A percentile compares a stretch with the other conserved stretches of the same genome.
These are phyloP conservation scores for Agapornis roseicollis DNA, from an alignment of 2,113 vertebrate species.

Conservation along the genomic window DNA sequence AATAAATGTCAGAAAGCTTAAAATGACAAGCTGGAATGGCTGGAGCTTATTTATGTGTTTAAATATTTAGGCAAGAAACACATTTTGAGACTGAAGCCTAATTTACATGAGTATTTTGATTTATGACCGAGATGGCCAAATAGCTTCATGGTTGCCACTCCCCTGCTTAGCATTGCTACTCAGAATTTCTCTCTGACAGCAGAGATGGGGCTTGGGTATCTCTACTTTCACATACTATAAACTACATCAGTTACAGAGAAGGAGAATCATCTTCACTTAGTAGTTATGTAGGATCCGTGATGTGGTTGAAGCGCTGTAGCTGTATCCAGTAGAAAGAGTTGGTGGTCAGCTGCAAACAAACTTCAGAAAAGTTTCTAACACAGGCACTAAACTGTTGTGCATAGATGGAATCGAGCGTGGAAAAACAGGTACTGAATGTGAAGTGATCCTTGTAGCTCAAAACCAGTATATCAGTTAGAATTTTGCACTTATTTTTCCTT, in stretches of 20 bases:
- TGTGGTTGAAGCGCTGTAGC: background rate
- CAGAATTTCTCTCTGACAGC: background rate
- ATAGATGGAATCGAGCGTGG: background rate
- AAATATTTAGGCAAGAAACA: constrained; percentile 77
- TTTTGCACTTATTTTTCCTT: background rate
- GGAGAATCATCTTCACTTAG: background rate
- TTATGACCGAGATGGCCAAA: background rate
- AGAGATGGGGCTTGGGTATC: background rate
- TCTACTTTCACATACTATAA: background rate
- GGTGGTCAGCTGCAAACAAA: background rate
- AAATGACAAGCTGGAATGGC: constrained; percentile 70
- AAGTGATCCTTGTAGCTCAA: background rate
- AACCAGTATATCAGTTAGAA: background rate
- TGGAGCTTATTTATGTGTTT: constrained; percentile 75
- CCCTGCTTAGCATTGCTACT: background rate
- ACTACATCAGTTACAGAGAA: background rate
- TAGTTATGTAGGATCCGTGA: background rate
- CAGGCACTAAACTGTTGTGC: background rate
- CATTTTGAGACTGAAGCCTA: constrained; percentile 61
- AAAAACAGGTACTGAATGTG: background rate
- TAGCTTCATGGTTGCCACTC: background rate
- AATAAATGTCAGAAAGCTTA: constrained; percentile 80
- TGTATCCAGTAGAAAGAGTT: background rate
- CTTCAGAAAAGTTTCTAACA: background rate
- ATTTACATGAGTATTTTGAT: constrained; percentile 63